Evolutionary conservation across 2,797 vertebrate genomes (phyloP).

Genomic region (Aplochiton taeniatus): DNA sequence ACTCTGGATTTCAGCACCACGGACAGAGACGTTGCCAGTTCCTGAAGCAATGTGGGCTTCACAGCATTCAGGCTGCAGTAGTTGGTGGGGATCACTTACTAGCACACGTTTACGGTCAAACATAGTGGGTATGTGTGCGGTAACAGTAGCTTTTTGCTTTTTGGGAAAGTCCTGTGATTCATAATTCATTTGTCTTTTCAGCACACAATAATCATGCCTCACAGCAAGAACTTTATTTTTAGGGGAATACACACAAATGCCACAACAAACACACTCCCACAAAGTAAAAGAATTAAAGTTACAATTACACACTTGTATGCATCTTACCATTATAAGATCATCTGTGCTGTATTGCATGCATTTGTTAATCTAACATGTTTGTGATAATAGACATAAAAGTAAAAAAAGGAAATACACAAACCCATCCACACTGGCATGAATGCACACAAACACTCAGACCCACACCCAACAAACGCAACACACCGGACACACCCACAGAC

Average conservation of each 20-base stretch:
- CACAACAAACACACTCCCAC: neutral
- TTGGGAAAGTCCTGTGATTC: constrained; percentile 19
- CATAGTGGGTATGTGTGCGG: neutral
- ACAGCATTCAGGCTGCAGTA: constrained; percentile 1
- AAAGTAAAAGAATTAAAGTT: too few relatives aligned
- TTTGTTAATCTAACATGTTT: too few relatives aligned
- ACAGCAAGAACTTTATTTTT: constrained; percentile 1
- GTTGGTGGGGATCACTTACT: neutral
- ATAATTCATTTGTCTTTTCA: constrained; percentile 7
- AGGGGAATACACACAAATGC: neutral
- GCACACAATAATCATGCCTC: constrained; percentile 6
- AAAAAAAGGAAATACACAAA: too few relatives aligned
- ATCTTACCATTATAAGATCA: too few relatives aligned
- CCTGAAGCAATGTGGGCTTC: neutral
- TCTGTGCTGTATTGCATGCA: too few relatives aligned
- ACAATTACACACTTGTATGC: too few relatives aligned
- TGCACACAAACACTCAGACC: too few relatives aligned
- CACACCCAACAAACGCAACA: too few relatives aligned
- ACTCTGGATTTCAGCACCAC: constrained; percentile 4
- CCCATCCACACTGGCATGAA: too few relatives aligned
- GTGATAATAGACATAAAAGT: too few relatives aligned
- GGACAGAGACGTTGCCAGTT: neutral
- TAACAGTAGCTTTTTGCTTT: constrained; percentile 3
- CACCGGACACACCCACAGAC: neutral
- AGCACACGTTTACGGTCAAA: neutral